phyloP scores from a whole-genome alignment of 2,888 invertebrate species.

The Drosophila kanekoi region DNA sequence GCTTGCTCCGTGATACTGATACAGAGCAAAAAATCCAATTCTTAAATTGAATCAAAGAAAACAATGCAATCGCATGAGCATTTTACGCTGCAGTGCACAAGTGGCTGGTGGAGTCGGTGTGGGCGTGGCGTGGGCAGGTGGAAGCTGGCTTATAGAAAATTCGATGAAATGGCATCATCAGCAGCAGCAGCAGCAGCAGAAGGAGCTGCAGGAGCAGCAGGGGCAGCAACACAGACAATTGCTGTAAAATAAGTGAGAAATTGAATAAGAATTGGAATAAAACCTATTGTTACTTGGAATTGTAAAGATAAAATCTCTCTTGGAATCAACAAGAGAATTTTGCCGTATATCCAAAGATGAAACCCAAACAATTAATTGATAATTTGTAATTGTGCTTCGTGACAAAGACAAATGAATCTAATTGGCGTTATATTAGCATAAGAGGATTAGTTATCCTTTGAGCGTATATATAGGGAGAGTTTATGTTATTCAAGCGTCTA shows the following conservation, averaged over 20 bases:
- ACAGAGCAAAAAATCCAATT: slow-evolving; percentile 16
- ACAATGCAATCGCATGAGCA: slow-evolving; percentile 63
- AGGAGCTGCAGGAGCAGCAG: not conserved
- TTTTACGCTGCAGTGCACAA: slow-evolving; percentile 40
- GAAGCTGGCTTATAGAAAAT: not conserved
- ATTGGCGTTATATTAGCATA: not conserved
- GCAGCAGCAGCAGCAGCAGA: not conserved
- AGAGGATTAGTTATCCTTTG: not conserved
- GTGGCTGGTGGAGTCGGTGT: not conserved
- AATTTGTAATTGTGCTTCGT: slow-evolving; percentile 7
- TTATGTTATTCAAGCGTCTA: not conserved
- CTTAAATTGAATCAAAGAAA: slow-evolving; percentile 44
- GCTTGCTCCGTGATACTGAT: too few relatives aligned
- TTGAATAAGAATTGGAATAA: slow-evolving; percentile 61
- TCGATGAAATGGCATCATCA: slow-evolving; percentile 21
- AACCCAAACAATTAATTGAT: slow-evolving; percentile 4
- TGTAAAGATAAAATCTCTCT: slow-evolving; percentile 31
- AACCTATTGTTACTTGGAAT: slow-evolving; percentile 67
- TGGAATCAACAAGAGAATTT: slow-evolving; percentile 21
- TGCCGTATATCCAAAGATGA: slow-evolving; percentile 1
- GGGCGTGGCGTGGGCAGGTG: not conserved
- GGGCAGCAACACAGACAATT: slow-evolving; percentile 51
- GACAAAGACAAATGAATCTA: slow-evolving; percentile 8
- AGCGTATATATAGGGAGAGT: not conserved
- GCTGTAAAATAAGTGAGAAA: slow-evolving; percentile 63